phyloP scores from a whole-genome alignment of 1,140 invertebrate genomes.

The Habropoda laboriosa region DNA sequence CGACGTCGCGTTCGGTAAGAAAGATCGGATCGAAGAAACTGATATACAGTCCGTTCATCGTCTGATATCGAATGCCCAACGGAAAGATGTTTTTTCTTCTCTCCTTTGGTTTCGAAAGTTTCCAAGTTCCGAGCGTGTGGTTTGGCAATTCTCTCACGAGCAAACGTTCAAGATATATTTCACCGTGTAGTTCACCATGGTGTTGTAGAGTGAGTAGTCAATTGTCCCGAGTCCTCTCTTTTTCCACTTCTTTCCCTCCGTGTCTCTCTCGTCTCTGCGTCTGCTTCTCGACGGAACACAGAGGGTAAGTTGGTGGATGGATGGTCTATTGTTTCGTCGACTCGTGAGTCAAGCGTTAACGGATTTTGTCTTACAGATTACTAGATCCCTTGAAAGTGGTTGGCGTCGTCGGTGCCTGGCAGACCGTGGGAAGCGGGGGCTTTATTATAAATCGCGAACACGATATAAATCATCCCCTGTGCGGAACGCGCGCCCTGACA shows the following conservation, averaged over 20 bases:
- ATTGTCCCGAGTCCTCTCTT: conserved; percentile 58
- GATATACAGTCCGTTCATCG: neutral
- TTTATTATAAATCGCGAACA: conserved; percentile 60
- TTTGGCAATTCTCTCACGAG: conserved; percentile 15
- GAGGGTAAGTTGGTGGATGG: conserved; percentile 57
- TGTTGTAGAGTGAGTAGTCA: conserved; percentile 30
- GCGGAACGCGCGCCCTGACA: neutral
- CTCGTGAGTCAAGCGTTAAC: conserved; percentile 76
- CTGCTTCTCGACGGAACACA: conserved; percentile 42
- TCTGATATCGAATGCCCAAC: neutral
- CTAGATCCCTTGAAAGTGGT: conserved; percentile 70
- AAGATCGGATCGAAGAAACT: conserved; percentile 1
- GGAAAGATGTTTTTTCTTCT: conserved; percentile 1
- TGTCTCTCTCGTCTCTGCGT: conserved; percentile 46
- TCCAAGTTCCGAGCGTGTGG: neutral
- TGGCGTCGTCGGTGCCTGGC: conserved; percentile 34
- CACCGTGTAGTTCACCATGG: neutral
- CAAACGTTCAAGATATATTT: conserved; percentile 1
- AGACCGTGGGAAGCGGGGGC: conserved; percentile 44
- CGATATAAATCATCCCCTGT: conserved; percentile 46
- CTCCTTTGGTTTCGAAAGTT: neutral
- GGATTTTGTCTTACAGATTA: conserved; percentile 79
- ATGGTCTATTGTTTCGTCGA: conserved; percentile 70
- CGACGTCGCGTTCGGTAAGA: no score
- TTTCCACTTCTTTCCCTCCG: conserved; percentile 41